Percentiles rank a stretch among this genome's conserved stretches.
phyloP scores from a whole-genome alignment of 2,797 vertebrate genomes.

The Adrianichthys oophorus region DNA sequence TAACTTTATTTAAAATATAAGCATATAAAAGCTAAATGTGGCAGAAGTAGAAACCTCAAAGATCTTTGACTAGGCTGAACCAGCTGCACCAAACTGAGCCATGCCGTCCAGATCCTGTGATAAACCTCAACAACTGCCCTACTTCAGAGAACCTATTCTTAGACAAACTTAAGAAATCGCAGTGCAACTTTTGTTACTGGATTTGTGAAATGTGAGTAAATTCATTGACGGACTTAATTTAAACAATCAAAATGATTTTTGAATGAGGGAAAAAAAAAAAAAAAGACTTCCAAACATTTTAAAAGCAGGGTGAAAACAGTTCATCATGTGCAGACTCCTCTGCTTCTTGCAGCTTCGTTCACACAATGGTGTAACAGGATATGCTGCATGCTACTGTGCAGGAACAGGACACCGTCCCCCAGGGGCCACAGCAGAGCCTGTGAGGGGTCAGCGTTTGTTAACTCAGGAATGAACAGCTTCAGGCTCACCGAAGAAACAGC shows the following conservation, averaged over 20 bases:
- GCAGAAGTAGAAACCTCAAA: conserved; percentile 46
- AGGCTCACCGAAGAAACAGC: conserved; percentile 22
- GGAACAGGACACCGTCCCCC: conserved; percentile 30
- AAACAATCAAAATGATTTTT: no score
- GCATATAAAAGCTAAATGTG: no score
- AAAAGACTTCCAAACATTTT: no score
- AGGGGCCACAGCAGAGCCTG: not conserved
- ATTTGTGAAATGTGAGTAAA: no score
- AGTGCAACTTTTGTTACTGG: conserved; percentile 8
- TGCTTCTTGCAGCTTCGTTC: conserved; percentile 1
- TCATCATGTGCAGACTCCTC: not conserved
- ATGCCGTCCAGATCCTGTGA: conserved; percentile 42
- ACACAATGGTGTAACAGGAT: conserved; percentile 29
- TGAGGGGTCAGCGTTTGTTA: not conserved
- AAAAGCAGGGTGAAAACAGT: no score
- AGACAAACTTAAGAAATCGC: conserved; percentile 49
- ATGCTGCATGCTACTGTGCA: conserved; percentile 5
- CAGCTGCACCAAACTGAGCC: conserved; percentile 23
- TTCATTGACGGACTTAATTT: no score
- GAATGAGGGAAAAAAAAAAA: no score
- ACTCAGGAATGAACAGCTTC: conserved; percentile 1
- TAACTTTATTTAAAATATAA: no score
- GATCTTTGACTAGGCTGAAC: conserved; percentile 45
- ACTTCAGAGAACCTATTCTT: conserved; percentile 58
- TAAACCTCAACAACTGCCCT: conserved; percentile 37